These are phyloP conservation scores for Entomobrya multifasciata DNA, from an alignment of 2,888 invertebrate species.

Conservation along the genomic window DNA sequence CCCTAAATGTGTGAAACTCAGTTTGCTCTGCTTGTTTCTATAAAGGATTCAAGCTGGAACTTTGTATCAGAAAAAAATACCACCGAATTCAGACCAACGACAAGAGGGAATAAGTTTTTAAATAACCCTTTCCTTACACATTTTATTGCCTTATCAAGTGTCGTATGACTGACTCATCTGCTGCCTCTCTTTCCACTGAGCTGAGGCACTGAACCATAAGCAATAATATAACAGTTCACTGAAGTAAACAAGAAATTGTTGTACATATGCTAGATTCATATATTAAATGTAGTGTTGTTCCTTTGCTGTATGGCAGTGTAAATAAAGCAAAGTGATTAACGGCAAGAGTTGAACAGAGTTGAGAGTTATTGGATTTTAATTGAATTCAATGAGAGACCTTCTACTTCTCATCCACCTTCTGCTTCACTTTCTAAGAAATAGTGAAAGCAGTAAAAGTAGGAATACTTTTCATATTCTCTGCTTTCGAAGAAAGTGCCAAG, in stretches of 20 bases:
- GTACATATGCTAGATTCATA: no score
- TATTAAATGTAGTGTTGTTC: no score
- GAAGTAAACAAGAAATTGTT: slow-evolving; percentile 46
- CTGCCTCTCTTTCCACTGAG: neutral
- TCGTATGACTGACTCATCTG: no score
- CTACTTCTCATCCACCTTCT: neutral
- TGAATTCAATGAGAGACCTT: slow-evolving; percentile 65
- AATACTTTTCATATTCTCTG: neutral
- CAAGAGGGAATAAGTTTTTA: neutral
- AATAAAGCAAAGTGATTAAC: slow-evolving; percentile 68
- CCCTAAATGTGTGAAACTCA: no score
- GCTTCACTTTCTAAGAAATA: neutral
- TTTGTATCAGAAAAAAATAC: no score
- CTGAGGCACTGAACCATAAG: neutral
- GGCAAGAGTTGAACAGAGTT: slow-evolving; percentile 63
- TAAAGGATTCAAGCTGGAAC: no score
- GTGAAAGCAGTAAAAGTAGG: slow-evolving; percentile 38
- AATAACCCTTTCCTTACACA: slow-evolving; percentile 2
- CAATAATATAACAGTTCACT: slow-evolving; percentile 15
- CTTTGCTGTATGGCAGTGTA: slow-evolving; percentile 52
- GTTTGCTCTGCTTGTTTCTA: no score
- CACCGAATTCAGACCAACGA: no score
- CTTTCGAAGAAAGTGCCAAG: slow-evolving; percentile 48
- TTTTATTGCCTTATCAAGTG: slow-evolving; percentile 18
- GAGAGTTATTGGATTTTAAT: slow-evolving; percentile 69